Evolutionary conservation across 2,888 invertebrate genomes (phyloP).

Genomic region (Lithophane leautieri): DNA sequence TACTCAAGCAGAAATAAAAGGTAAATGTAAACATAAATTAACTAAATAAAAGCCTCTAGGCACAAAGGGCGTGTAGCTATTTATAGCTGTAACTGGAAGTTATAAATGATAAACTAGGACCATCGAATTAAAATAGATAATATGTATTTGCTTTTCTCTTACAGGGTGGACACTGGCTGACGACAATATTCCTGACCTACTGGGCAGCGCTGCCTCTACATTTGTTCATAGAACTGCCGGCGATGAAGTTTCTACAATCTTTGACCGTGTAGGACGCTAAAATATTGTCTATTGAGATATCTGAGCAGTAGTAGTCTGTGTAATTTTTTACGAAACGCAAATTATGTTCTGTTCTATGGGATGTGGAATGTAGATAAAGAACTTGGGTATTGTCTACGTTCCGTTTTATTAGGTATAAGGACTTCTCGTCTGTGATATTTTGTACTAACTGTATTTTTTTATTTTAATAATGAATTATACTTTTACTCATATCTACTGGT

Average conservation of each 20-base stretch:
- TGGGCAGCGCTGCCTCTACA: conserved; percentile 73
- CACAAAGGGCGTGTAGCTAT: too few relatives aligned
- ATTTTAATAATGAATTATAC: background rate
- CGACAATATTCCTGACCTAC: conserved; percentile 72
- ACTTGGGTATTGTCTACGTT: background rate
- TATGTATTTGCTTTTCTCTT: conserved; percentile 1
- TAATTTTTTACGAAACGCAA: background rate
- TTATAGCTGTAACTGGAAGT: too few relatives aligned
- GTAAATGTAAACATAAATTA: too few relatives aligned
- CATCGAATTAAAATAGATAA: too few relatives aligned
- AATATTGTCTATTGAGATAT: background rate
- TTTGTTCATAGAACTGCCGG: conserved; percentile 74
- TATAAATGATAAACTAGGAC: too few relatives aligned
- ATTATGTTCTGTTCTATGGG: background rate
- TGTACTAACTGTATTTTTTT: background rate
- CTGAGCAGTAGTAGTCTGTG: too few relatives aligned
- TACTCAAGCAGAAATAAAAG: too few relatives aligned
- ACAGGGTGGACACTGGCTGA: conserved; percentile 75
- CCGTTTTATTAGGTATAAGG: background rate
- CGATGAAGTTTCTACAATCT: conserved; percentile 70
- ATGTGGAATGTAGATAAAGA: background rate
- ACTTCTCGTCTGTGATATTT: conserved; percentile 50
- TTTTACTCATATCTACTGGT: background rate
- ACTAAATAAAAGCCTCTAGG: too few relatives aligned
- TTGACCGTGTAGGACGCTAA: conserved; percentile 31